These are phyloP conservation scores for Zalophus californianus DNA, from an alignment of 2,797 vertebrate genomes.

Conservation along the genomic window DNA sequence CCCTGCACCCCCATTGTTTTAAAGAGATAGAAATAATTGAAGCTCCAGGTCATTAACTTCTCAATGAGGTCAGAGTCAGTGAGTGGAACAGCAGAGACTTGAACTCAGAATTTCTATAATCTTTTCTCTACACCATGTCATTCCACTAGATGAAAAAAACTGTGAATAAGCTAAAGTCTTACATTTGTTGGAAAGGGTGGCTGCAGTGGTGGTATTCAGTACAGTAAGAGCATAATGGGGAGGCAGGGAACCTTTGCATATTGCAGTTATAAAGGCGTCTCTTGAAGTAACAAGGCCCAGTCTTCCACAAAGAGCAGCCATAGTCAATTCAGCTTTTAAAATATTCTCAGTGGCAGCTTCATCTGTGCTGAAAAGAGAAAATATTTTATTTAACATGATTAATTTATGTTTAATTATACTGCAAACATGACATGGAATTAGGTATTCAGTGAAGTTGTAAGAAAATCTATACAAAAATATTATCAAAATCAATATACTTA, in stretches of 20 bases:
- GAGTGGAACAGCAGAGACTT: not conserved
- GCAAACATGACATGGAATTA: slow-evolving; percentile 23
- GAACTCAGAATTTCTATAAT: not conserved
- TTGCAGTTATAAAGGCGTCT: slow-evolving; percentile 98
- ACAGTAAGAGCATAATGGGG: slow-evolving; percentile 98
- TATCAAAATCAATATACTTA: slow-evolving; percentile 45
- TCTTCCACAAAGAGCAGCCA: slow-evolving; percentile 97
- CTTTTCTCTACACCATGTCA: not conserved
- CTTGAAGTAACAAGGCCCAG: slow-evolving; percentile 97
- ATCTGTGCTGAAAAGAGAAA: slow-evolving; percentile 92
- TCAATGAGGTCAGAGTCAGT: not conserved
- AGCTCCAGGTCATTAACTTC: not conserved
- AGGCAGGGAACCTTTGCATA: slow-evolving; percentile 98
- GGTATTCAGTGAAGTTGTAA: slow-evolving; percentile 8
- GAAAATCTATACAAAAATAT: slow-evolving; percentile 45
- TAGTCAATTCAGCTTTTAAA: slow-evolving; percentile 97
- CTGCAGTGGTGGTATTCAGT: slow-evolving; percentile 92
- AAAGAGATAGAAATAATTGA: not conserved
- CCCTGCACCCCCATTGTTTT: not conserved
- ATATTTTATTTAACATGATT: slow-evolving; percentile 64
- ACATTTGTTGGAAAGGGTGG: slow-evolving; percentile 95
- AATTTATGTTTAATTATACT: slow-evolving; percentile 13
- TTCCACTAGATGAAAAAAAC: not conserved
- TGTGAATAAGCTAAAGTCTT: slow-evolving; percentile 71
- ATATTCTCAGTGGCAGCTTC: slow-evolving; percentile 99